These are phyloP conservation scores for Malthinus seriepunctatus DNA, from an alignment of 2,888 invertebrate species.

Conservation along the genomic window DNA sequence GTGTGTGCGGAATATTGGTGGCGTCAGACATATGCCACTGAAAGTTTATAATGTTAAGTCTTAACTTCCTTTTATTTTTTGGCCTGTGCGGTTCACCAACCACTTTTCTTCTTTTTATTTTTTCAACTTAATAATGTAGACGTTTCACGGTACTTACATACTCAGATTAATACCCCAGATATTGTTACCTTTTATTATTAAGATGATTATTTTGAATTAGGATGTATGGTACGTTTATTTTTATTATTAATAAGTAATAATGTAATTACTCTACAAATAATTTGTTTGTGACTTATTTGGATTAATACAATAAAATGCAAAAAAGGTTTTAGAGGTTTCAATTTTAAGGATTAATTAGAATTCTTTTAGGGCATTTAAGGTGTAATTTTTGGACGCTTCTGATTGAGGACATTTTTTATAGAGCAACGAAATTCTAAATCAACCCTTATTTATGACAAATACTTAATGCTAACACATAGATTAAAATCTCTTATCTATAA, in stretches of 20 bases:
- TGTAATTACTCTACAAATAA: no score
- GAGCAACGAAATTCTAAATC: no score
- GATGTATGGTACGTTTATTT: slow-evolving; percentile 5
- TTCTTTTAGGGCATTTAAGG: no score
- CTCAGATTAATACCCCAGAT: slow-evolving; percentile 44
- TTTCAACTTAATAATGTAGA: slow-evolving; percentile 50
- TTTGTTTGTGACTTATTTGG: no score
- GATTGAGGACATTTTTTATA: no score
- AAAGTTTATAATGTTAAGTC: slow-evolving; percentile 32
- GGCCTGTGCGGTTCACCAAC: slow-evolving; percentile 46
- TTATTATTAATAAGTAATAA: neutral
- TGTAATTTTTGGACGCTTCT: no score
- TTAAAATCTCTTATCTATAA: no score
- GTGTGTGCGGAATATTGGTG: slow-evolving; percentile 11
- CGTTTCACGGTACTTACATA: slow-evolving; percentile 52
- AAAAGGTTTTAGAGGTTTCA: no score
- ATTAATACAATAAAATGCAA: no score
- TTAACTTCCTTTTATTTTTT: slow-evolving; percentile 42
- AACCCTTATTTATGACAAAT: no score
- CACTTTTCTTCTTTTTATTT: slow-evolving; percentile 27
- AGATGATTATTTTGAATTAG: slow-evolving; percentile 45
- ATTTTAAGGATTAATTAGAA: no score
- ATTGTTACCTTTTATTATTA: slow-evolving; percentile 46
- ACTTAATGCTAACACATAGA: no score
- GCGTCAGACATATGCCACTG: slow-evolving; percentile 35